Evolutionary conservation across 2,113 vertebrate species (phyloP).

Genomic region (Dermatemys mawii): DNA sequence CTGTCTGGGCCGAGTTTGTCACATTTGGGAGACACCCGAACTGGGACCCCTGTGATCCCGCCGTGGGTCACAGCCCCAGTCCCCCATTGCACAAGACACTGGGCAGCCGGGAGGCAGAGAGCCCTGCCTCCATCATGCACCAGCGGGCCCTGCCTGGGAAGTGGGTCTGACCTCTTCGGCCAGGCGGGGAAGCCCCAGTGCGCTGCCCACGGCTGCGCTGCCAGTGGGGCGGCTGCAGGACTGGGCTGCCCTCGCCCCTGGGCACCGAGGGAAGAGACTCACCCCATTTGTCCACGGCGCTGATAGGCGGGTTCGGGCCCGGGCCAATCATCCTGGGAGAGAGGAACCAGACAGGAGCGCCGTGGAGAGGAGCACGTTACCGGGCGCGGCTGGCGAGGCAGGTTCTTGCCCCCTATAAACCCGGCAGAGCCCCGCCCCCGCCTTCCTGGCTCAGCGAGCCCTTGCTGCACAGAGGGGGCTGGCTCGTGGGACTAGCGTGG

Average conservation of each 20-base stretch:
- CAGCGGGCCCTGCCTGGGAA: not conserved
- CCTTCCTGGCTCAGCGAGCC: not conserved
- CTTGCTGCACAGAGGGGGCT: too few relatives aligned
- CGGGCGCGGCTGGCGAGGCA: fast-evolving
- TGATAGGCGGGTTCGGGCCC: not conserved
- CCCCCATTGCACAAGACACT: not conserved
- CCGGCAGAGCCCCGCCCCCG: not conserved
- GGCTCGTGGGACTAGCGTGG: not conserved
- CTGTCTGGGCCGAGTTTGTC: too few relatives aligned
- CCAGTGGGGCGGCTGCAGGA: too few relatives aligned
- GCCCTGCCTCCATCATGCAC: too few relatives aligned
- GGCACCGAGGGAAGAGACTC: not conserved
- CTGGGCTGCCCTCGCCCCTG: too few relatives aligned
- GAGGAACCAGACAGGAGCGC: not conserved
- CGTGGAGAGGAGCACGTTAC: not conserved
- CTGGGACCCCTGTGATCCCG: too few relatives aligned
- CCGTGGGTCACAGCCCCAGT: too few relatives aligned
- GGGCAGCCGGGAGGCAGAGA: not conserved
- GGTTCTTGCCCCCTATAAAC: not conserved
- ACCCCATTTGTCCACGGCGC: slow-evolving; percentile 16
- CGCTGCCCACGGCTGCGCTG: too few relatives aligned
- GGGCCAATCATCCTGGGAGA: slow-evolving; percentile 1
- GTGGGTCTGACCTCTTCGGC: too few relatives aligned
- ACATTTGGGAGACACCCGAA: too few relatives aligned
- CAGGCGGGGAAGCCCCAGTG: not conserved